Base-by-base conservation (phyloP, 2,888 invertebrate species). In the Seladonia tumulorum region DNA sequence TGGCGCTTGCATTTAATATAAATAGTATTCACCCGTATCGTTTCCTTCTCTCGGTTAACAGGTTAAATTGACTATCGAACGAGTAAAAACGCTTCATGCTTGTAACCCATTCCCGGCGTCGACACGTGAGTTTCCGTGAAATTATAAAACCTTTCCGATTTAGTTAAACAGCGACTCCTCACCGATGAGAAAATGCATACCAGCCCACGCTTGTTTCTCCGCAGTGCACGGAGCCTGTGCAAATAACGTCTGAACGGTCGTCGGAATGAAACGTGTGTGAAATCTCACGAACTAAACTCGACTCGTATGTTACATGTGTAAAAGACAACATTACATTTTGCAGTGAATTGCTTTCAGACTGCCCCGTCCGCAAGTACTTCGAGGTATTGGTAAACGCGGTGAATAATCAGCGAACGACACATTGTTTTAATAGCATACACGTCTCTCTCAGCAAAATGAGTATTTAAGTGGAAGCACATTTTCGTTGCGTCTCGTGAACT, bases 351-450 rank as follows among this genome's bases (percentile, higher is more conserved):
- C 71, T 60, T 22, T 53, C 22, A 29, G 70, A 77, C 53, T 66
- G 57, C 76, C 77, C 82, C 76, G 47, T 82, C 81, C 82, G 85
- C 63, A 85, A 82, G 78, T 90, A 88, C 76, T 60, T 66, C 73
- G 74, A 72, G 79, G 80, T 88, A 66, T 81, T 75, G 73, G 57
- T 35, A 66, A 83, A 87, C 49, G 66, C 68, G 79, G n/a, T 83
- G 83, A 63, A 80, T 76, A 71, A 88, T 89, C 71, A 86, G 68
- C 78, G 47, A 88, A 87, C 76, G 79, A 85, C 76, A 22, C 22
- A 45, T 68, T 47, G 53, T 75, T 72, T 75, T 63, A 29, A 42
- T 80, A 79, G 74, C 77, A 60, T 57, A 81, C 76, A n/a, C 71
- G 73, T 84, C 53, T 79, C 60, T 76, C 47, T 35, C 72, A 49